Evolutionary conservation across 2,113 vertebrate genomes (phyloP), one percentile per base, ranked within the genome.

Genomic region (Scomber colias): DNA sequence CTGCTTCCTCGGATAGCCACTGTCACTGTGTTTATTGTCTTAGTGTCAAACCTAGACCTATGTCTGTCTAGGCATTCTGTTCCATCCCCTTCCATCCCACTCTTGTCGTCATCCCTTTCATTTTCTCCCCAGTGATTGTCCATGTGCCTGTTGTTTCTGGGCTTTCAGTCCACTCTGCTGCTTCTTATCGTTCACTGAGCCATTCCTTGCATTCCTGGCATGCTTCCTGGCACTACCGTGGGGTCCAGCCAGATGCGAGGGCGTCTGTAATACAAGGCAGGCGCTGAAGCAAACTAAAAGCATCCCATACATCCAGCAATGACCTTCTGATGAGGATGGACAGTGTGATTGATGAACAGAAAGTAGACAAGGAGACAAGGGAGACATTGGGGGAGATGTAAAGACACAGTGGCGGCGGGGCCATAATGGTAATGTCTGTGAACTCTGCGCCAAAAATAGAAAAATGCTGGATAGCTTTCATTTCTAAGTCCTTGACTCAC

Each of bases 131-230:
- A 24, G 79, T 79, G 62, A 89, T 83, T 82, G 81, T 87, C 57
- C 50, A 10, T 48, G n/a, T 3, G 51, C 53, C 30, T 68, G 82
- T 91, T 92, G 73, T 85, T 92, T 86, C 86, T 86, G 81, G 56
- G 76, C 71, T 76, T 87, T 77, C 44, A 76, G 83, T 90, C 72
- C 75, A 72, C 71, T 85, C 70, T 77, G 65, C 35, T 88, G 75
- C 9, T 93, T 89, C 93, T 90, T 91, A 94, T 94, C 94, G 54
- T 54, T 91, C 85, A 89, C 87, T 84, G 81, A 54, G 61, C 86
- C 89, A 94, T 96, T 95, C 94, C 84, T 77, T 19, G 65, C 89
- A 95, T 95, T 92, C 93, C 82, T 82, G 64, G 78, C 89, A 83
- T 90, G 74, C 62, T 90, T 91, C 77, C 85, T 57, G 82, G 83